Percentiles rank a stretch among this genome's conserved stretches.
These are phyloP conservation scores for Hydra vulgaris DNA, from an alignment of 30 jellyfish, hydroid and myxozoan genomes.

Conservation along the genomic window DNA sequence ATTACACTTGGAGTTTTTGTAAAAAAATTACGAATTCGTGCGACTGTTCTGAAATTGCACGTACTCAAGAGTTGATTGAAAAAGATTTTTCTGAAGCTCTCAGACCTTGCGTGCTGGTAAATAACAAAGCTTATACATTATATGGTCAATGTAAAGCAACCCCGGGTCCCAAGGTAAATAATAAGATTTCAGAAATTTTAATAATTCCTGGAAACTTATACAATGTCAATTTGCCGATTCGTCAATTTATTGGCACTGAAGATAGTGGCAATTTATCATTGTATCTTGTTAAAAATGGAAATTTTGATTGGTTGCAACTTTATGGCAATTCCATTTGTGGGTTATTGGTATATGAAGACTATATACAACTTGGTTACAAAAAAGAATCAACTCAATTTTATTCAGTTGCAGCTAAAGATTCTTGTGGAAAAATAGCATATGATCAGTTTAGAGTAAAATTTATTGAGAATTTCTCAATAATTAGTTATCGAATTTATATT, in stretches of 20 bases:
- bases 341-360: conserved; percentile 23
- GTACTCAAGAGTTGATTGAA: conserved; percentile 12
- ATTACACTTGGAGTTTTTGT: conserved; percentile 24
- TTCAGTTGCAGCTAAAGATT: conserved; percentile 18
- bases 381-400: neutral
- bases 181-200: conserved; percentile 14
- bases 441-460: conserved; percentile 4
- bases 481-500: conserved; percentile 8
- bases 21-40: neutral
- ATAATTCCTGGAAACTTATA: conserved; percentile 8
- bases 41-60: conserved; percentile 9
- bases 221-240: neutral
- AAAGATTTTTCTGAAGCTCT: neutral
- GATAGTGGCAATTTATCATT: conserved; percentile 23
- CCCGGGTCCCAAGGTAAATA: neutral
- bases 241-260: conserved; percentile 21
- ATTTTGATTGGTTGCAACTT: conserved; percentile 10
- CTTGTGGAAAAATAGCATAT: conserved; percentile 22
- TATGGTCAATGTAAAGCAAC: conserved; percentile 23
- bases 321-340: conserved; percentile 41
- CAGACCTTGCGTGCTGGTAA: neutral
- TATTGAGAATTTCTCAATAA: conserved; percentile 11
- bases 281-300: neutral
- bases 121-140: neutral
- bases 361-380: conserved; percentile 4